A percentile compares a stretch with the other conserved stretches of the same genome.
Evolutionary conservation across 2,888 invertebrate genomes (phyloP).

Genomic region (Zaprionus obscuricornis): DNA sequence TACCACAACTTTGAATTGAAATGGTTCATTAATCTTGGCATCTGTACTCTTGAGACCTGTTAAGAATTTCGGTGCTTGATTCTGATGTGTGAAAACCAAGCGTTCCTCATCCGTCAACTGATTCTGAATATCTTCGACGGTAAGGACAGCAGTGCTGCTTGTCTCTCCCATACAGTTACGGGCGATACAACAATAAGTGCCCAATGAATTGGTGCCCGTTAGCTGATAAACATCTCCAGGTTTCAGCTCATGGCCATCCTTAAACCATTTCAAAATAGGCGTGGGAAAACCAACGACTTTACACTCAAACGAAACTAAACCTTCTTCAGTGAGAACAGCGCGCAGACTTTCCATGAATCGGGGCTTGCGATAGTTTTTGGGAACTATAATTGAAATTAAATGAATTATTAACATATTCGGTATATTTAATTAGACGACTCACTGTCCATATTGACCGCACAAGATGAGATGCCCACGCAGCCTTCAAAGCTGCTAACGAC

Average conservation of each 20-base stretch:
- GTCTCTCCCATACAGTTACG: conserved; percentile 96
- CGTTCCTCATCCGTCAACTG: conserved; percentile 94
- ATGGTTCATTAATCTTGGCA: conserved; percentile 91
- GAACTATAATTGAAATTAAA: conserved; percentile 86
- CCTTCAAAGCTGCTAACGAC: conserved; percentile 91
- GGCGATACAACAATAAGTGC: conserved; percentile 95
- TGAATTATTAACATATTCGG: background rate
- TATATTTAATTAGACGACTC: conserved; percentile 74
- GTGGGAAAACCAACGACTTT: conserved; percentile 97
- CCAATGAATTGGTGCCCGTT: conserved; percentile 94
- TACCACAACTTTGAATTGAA: conserved; percentile 92
- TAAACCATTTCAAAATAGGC: conserved; percentile 94
- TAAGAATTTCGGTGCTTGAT: conserved; percentile 93
- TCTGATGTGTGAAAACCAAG: conserved; percentile 86
- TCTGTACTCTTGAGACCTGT: conserved; percentile 92
- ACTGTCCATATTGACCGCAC: conserved; percentile 91
- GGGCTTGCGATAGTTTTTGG: conserved; percentile 94
- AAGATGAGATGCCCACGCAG: conserved; percentile 89
- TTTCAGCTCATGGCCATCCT: conserved; percentile 95
- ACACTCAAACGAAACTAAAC: conserved; percentile 95
- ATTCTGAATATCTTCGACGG: conserved; percentile 95
- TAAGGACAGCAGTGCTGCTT: conserved; percentile 92
- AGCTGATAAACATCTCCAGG: conserved; percentile 96
- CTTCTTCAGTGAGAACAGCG: conserved; percentile 95
- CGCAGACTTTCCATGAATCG: conserved; percentile 95